phyloP scores from a whole-genome alignment of 1,140 invertebrate genomes.

The Acromyrmex charruanus region DNA sequence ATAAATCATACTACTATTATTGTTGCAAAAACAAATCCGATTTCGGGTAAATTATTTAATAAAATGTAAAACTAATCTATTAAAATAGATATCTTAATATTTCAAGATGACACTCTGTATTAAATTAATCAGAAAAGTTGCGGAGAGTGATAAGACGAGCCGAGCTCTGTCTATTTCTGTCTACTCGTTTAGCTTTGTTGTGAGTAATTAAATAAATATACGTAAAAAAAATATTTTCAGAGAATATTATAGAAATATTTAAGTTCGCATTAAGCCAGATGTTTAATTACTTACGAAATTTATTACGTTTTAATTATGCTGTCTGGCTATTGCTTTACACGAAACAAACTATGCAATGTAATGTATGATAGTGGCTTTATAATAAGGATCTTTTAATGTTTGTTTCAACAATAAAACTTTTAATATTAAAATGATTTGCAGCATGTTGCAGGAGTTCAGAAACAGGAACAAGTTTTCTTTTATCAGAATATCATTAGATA shows the following conservation, averaged over 20 bases:
- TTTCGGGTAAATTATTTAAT: not conserved
- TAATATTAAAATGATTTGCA: not conserved
- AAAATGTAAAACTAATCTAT: too few species aligned
- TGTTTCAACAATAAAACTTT: not conserved
- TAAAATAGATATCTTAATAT: not conserved
- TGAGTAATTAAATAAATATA: constrained; percentile 2
- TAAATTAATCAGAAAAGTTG: constrained; percentile 3
- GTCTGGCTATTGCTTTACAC: not conserved
- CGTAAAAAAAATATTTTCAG: not conserved
- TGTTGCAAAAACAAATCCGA: not conserved
- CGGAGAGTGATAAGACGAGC: not conserved
- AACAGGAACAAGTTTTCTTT: not conserved
- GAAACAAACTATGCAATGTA: not conserved
- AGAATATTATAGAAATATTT: constrained; percentile 1
- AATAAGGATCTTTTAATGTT: not conserved
- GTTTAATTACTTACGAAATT: not conserved
- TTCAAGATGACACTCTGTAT: not conserved
- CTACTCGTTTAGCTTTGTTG: not conserved
- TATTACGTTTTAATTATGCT: constrained; percentile 21
- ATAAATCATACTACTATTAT: not conserved
- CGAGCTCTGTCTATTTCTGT: not conserved
- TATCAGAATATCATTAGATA: not conserved
- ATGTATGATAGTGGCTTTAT: not conserved
- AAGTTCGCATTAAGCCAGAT: not conserved
- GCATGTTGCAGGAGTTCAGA: not conserved